phyloP scores from a whole-genome alignment of 2,888 invertebrate genomes.

The Oscheius sp. region DNA sequence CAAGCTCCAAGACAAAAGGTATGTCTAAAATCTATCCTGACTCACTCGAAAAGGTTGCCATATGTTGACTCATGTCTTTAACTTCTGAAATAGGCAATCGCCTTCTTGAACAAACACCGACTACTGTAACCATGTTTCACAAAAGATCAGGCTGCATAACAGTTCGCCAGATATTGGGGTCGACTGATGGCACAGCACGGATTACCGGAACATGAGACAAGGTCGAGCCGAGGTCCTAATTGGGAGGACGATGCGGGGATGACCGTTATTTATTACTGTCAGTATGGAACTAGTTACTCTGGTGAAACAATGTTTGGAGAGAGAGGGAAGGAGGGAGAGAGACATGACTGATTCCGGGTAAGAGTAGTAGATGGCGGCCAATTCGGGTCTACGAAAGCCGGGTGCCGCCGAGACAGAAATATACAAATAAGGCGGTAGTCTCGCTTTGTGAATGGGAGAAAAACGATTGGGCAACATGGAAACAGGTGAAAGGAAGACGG shows the following conservation, averaged over 20 bases:
- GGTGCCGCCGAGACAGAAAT: conserved; percentile 1
- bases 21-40: too few species aligned
- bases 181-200: not conserved
- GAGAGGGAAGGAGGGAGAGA: conserved; percentile 1
- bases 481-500: conserved; percentile 12
- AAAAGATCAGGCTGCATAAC: conserved; percentile 4
- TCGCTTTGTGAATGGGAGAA: too few species aligned
- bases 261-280: conserved; percentile 22
- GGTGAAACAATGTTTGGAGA: not conserved
- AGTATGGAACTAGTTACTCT: conserved; percentile 10
- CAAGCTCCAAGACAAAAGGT: too few species aligned
- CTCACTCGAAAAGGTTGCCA: not conserved
- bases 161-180: not conserved
- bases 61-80: not conserved
- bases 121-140: too few species aligned
- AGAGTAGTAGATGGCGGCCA: conserved; percentile 18
- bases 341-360: not conserved
- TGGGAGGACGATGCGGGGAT: conserved; percentile 27
- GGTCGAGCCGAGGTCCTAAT: conserved; percentile 16
- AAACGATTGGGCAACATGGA: not conserved
- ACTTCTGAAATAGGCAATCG: too few species aligned
- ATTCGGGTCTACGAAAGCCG: conserved; percentile 3
- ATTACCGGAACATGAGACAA: conserved; percentile 19
- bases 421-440: conserved; percentile 15
- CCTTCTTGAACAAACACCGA: too few species aligned